Percentiles rank a stretch among this genome's conserved stretches.
These are phyloP conservation scores for Fregata magnificens DNA, from an alignment of 2,113 vertebrate species.

Conservation along the genomic window DNA sequence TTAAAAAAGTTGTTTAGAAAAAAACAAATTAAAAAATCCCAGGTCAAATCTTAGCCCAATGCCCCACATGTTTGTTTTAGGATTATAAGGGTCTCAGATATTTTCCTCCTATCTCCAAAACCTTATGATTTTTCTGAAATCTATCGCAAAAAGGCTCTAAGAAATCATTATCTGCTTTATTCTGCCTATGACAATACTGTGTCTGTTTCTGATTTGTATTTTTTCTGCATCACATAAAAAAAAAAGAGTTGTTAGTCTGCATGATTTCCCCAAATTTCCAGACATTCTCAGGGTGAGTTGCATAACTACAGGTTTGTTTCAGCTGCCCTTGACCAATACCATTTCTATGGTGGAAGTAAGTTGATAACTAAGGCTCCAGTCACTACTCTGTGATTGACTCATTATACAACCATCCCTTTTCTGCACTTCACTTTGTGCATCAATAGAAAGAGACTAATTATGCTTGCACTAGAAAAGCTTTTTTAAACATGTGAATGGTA, in stretches of 20 bases:
- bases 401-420: neutral
- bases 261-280: neutral
- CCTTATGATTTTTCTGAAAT: neutral
- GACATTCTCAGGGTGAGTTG: neutral
- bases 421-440: neutral
- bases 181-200: accelerated
- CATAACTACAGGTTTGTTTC: neutral
- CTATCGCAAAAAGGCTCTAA: neutral
- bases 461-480: neutral
- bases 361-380: neutral
- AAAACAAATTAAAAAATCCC: neutral
- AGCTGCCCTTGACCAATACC: neutral
- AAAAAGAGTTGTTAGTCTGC: neutral
- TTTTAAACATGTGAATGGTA: neutral
- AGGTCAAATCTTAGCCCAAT: neutral
- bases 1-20: neutral
- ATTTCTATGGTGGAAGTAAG: neutral
- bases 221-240: neutral
- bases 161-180: neutral
- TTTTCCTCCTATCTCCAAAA: neutral
- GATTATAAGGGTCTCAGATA: neutral
- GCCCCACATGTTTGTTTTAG: neutral
- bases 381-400: neutral
- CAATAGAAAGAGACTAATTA: neutral
- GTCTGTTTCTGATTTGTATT: neutral